Evolutionary conservation across 2,113 vertebrate genomes (phyloP).

Genomic region (Paradoxurus hermaphroditus): DNA sequence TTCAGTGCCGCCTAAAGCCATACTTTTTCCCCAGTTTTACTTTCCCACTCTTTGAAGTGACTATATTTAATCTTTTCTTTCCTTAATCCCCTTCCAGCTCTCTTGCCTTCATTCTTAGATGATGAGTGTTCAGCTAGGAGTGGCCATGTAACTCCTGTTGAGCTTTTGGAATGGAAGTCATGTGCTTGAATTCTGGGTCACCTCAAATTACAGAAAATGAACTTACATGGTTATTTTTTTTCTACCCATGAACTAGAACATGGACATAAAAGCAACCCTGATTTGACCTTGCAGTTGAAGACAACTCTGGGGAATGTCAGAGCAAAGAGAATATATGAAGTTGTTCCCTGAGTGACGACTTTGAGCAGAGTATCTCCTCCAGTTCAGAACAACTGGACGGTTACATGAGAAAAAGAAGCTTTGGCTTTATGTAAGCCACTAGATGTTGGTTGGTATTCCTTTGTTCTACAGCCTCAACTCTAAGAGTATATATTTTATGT

Average conservation of each 20-base stretch:
- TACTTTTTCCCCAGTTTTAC: neutral
- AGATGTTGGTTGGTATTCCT: neutral
- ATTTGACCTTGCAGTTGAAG: neutral
- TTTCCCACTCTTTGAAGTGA: neutral
- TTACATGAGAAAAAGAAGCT: neutral
- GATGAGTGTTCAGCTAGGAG: neutral
- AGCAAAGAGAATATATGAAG: neutral
- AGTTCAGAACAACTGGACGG: neutral
- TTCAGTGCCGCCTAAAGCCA: neutral
- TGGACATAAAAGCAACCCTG: neutral
- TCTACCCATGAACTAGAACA: neutral
- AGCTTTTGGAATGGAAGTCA: neutral
- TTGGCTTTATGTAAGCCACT: neutral
- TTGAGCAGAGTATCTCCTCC: neutral
- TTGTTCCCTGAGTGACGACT: neutral
- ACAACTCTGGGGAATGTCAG: neutral
- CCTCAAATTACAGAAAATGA: neutral
- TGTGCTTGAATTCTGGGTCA: neutral
- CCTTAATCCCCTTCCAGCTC: neutral
- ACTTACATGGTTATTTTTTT: neutral
- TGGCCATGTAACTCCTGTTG: neutral
- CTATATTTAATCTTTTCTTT: neutral
- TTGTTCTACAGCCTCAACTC: neutral
- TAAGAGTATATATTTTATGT: neutral
- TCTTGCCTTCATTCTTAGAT: neutral